phyloP scores from a whole-genome alignment of 2,888 invertebrate genomes.

The Poecilobothrus nobilitatus region DNA sequence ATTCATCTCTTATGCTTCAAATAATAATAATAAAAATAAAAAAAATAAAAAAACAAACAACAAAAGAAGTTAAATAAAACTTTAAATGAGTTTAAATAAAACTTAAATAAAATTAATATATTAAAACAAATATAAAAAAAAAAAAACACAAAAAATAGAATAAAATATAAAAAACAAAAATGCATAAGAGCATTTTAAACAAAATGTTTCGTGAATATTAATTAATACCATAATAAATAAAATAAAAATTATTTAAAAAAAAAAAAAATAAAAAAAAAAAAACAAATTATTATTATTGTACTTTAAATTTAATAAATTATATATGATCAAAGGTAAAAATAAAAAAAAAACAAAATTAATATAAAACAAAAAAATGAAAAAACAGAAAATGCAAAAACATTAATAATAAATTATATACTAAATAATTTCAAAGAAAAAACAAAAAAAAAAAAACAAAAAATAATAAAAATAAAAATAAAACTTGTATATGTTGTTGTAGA shows the following conservation, averaged over 20 bases:
- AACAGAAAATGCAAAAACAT: not conserved
- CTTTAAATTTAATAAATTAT: conserved; percentile 6
- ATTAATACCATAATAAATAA: not conserved
- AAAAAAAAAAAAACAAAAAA: conserved; percentile 7
- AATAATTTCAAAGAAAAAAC: not conserved
- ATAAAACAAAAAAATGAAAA: not conserved
- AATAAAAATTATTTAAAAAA: conserved; percentile 15
- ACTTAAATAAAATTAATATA: not conserved
- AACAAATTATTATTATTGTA: not conserved
- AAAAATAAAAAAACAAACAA: conserved; percentile 16
- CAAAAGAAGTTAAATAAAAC: not conserved
- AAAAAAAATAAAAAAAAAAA: conserved; percentile 12
- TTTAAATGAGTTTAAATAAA: too few relatives aligned
- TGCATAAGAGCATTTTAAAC: not conserved
- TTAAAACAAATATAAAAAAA: not conserved
- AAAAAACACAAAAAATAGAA: not conserved
- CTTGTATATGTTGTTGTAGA: conserved; percentile 20
- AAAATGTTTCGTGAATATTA: conserved; percentile 4
- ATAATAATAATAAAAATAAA: conserved; percentile 17
- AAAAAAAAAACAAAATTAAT: not conserved
- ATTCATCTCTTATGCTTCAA: conserved; percentile 9
- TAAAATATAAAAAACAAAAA: too few relatives aligned
- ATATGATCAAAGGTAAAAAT: too few relatives aligned
- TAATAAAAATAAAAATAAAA: not conserved
- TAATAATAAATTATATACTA: conserved; percentile 8